Percentiles rank a stretch among this genome's conserved stretches.
Evolutionary conservation across 2,113 vertebrate species (phyloP).

Genomic region (Pantherophis guttatus): DNA sequence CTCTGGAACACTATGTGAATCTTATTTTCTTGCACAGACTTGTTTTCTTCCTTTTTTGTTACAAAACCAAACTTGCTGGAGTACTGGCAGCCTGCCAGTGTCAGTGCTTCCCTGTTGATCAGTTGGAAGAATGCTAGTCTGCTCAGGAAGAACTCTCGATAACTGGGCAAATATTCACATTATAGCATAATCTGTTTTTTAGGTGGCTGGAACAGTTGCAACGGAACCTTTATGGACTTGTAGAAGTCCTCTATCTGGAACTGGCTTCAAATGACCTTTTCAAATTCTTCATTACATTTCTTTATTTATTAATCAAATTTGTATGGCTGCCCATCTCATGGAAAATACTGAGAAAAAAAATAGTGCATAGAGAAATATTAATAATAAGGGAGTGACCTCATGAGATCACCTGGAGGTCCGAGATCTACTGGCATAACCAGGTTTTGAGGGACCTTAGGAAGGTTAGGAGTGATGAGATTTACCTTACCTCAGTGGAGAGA

Average conservation of each 20-base stretch:
- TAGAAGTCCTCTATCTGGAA: background rate
- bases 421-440: too few species aligned
- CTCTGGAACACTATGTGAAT: background rate
- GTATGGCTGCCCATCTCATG: background rate
- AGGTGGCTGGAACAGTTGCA: background rate
- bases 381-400: too few species aligned
- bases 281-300: background rate
- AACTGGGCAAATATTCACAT: background rate
- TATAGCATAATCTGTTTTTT: background rate
- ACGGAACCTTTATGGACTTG: background rate
- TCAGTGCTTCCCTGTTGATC: background rate
- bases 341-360: background rate
- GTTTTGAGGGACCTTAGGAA: background rate
- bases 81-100: background rate
- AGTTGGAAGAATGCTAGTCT: background rate
- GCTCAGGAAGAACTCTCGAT: background rate
- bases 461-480: background rate
- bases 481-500: background rate
- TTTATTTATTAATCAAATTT: background rate
- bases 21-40: background rate
- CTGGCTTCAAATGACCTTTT: background rate
- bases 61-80: background rate
- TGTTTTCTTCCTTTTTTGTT: background rate
- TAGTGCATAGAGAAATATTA: too few species aligned
- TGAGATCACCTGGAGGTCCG: too few species aligned